Evolutionary conservation across 2,113 vertebrate genomes (phyloP).

Genomic region (Peromyscus leucopus): DNA sequence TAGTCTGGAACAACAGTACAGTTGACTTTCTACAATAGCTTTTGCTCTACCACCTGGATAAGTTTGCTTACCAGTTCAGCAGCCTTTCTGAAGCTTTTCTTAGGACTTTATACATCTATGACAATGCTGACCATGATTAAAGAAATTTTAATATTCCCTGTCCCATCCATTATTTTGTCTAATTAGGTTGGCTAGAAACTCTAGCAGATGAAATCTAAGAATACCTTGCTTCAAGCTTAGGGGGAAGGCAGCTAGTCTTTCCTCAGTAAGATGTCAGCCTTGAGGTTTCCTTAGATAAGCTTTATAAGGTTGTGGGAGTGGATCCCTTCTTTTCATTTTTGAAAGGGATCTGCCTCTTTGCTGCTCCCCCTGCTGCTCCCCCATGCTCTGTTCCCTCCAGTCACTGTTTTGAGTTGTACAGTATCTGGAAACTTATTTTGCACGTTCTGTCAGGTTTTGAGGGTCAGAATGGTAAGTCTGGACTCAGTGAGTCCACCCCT

Average conservation of each 20-base stretch:
- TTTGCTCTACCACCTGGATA: background rate
- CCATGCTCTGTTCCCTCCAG: background rate
- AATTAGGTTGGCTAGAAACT: background rate
- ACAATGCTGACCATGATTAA: background rate
- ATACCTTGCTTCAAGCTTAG: background rate
- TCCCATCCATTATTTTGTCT: background rate
- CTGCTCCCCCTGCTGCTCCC: no score
- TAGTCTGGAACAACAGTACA: background rate
- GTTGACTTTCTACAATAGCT: background rate
- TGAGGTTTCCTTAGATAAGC: background rate
- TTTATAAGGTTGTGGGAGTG: background rate
- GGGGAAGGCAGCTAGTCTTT: background rate
- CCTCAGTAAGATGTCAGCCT: background rate
- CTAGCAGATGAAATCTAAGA: background rate
- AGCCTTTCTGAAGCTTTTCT: slow-evolving; percentile 33
- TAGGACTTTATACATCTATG: background rate
- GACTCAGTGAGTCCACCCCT: background rate
- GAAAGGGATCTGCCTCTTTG: background rate
- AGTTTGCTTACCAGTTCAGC: background rate
- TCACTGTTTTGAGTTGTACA: background rate
- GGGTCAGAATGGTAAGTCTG: background rate
- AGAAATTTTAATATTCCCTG: background rate
- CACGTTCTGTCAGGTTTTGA: background rate
- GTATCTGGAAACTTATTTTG: background rate
- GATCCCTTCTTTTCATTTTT: background rate